Conservation (phyloP, 2,888 invertebrate species). For the Drosophila maculinotata region DNA sequence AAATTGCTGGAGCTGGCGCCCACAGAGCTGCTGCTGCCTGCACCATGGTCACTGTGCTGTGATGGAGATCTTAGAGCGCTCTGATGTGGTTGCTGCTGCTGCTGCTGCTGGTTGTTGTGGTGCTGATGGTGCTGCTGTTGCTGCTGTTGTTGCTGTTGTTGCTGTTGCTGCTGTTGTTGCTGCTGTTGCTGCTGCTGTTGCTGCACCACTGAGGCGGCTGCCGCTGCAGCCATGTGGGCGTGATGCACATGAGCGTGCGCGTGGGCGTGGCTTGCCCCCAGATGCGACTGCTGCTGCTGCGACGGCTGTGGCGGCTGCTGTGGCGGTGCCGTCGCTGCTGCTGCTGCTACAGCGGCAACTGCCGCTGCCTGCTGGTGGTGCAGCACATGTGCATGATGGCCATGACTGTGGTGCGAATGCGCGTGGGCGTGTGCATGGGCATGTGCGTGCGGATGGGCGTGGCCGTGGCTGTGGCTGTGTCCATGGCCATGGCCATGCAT, state of each 20-base stretch:
- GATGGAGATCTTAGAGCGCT: constrained; percentile 73
- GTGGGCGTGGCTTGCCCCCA: constrained; percentile 48
- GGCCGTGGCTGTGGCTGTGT: constrained; percentile 71
- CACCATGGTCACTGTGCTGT: constrained; percentile 68
- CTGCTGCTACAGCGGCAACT: constrained; percentile 36
- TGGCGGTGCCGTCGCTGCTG: constrained; percentile 35
- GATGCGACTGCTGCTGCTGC: constrained; percentile 32
- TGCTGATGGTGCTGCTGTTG: constrained; percentile 48
- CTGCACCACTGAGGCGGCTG: constrained; percentile 67
- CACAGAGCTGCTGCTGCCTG: constrained; percentile 59
- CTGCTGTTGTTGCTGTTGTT: constrained; percentile 40
- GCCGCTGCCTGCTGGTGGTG: constrained; percentile 63
- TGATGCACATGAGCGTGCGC: constrained; percentile 51
- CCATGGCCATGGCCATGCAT: constrained; percentile 36
- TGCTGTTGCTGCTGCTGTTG: constrained; percentile 46
- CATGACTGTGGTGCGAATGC: constrained; percentile 23
- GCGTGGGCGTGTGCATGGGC: constrained; percentile 32
- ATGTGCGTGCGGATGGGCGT: constrained; percentile 52
- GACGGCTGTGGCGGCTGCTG: constrained; percentile 28
- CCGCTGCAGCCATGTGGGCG: constrained; percentile 71
- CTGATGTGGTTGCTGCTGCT: constrained; percentile 61
- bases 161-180: constrained; percentile 49
- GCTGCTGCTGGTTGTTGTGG: constrained; percentile 46
- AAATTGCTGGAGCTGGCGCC: constrained; percentile 49
- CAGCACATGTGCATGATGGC: constrained; percentile 55